Evolutionary conservation across 2,888 invertebrate genomes (phyloP).

Genomic region (Melinaea marsaeus): DNA sequence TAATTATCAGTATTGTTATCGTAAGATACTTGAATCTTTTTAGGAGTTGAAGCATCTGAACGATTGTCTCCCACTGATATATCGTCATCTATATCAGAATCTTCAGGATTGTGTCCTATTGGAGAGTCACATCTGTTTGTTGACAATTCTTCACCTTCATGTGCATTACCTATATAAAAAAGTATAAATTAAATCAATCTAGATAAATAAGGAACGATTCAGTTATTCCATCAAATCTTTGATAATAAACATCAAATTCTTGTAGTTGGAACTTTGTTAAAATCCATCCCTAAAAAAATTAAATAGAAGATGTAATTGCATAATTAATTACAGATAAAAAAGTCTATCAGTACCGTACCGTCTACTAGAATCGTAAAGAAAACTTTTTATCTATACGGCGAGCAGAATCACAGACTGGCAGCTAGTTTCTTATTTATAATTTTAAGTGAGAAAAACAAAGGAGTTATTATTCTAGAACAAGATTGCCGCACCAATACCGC

Average conservation of each 20-base stretch:
- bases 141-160: conserved; percentile 48
- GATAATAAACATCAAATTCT: too few relatives aligned
- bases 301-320: too few relatives aligned
- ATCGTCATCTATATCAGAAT: conserved; percentile 63
- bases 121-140: conserved; percentile 43
- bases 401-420: too few relatives aligned
- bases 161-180: conserved; percentile 40
- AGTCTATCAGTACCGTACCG: too few relatives aligned
- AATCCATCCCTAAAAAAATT: too few relatives aligned
- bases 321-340: too few relatives aligned
- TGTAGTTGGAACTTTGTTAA: too few relatives aligned
- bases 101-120: conserved; percentile 50
- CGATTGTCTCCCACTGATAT: conserved; percentile 70
- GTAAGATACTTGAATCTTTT: conserved; percentile 41
- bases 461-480: conserved; percentile 19
- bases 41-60: conserved; percentile 62
- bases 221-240: too few relatives aligned
- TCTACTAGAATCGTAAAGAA: too few relatives aligned
- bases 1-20: conserved; percentile 39
- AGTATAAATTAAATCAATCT: too few relatives aligned
- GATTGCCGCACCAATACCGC: conserved; percentile 40
- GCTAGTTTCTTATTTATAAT: not conserved
- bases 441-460: conserved; percentile 10
- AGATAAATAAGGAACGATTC: too few relatives aligned
- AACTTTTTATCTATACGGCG: too few relatives aligned